phyloP scores from a whole-genome alignment of 2,888 invertebrate genomes.

The Drosophila bunnanda region DNA sequence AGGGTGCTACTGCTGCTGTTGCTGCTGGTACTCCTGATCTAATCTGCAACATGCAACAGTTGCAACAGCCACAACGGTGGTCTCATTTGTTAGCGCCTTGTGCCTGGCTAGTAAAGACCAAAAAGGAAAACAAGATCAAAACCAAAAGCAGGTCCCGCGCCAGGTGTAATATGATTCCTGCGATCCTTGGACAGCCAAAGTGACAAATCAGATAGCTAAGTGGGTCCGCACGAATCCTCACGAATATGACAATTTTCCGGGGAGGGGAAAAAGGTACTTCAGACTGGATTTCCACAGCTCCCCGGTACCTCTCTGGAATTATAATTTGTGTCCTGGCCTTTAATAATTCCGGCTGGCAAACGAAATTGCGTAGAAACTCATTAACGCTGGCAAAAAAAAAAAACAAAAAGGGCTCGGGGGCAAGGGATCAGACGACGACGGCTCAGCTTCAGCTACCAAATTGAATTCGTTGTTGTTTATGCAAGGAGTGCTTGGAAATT shows the following conservation, averaged over 20 bases:
- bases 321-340: conserved; percentile 59
- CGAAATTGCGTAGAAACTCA: conserved; percentile 78
- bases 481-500: conserved; percentile 78
- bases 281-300: neutral
- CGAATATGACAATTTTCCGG: conserved; percentile 57
- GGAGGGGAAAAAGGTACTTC: neutral
- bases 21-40: neutral
- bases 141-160: conserved; percentile 19
- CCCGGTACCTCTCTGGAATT: conserved; percentile 29
- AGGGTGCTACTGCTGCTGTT: neutral
- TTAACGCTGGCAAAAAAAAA: conserved; percentile 51
- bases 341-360: conserved; percentile 64
- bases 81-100: conserved; percentile 68
- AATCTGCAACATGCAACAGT: conserved; percentile 56
- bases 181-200: conserved; percentile 36
- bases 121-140: neutral
- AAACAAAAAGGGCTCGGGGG: conserved; percentile 11
- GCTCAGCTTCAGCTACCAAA: conserved; percentile 48
- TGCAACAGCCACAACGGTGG: conserved; percentile 59
- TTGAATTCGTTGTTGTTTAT: conserved; percentile 76
- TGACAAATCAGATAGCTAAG: conserved; percentile 76
- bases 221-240: conserved; percentile 64
- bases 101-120: neutral
- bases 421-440: conserved; percentile 11
- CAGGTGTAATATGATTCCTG: conserved; percentile 67